These are phyloP conservation scores for Scolanthus callimorphus DNA, from an alignment of 92 coral and sea anemone genomes.

Conservation along the genomic window DNA sequence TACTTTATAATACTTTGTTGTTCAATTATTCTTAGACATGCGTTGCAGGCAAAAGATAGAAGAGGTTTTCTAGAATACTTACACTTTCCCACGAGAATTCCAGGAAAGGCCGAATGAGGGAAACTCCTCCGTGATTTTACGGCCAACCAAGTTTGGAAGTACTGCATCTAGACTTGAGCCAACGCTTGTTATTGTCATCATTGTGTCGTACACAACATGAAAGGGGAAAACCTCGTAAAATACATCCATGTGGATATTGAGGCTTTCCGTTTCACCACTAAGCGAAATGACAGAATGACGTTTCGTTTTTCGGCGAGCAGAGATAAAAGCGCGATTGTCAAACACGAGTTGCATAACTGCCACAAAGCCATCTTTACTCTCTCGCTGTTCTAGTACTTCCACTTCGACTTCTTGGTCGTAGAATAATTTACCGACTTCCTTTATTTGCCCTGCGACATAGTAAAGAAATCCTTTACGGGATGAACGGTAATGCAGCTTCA, in stretches of 20 bases:
- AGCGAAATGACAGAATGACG: conserved; percentile 79
- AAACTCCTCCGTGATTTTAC: conserved; percentile 48
- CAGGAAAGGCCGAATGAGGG: conserved; percentile 70
- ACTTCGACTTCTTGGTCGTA: conserved; percentile 68
- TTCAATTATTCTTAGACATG: too few species aligned
- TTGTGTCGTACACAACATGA: conserved; percentile 70
- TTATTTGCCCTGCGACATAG: conserved; percentile 78
- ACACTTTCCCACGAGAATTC: conserved; percentile 85
- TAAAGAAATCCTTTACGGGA: conserved; percentile 68
- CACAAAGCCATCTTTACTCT: conserved; percentile 58
- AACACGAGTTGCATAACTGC: conserved; percentile 59
- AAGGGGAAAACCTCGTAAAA: conserved; percentile 87
- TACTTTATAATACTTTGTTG: too few species aligned
- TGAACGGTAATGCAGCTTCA: conserved; percentile 80
- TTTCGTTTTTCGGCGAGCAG: conserved; percentile 61
- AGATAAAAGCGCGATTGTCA: conserved; percentile 74
- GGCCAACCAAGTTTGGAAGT: conserved; percentile 52
- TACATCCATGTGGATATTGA: conserved; percentile 74
- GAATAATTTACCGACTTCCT: conserved; percentile 71
- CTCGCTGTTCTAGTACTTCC: conserved; percentile 56
- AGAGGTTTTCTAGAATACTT: conserved; percentile 16
- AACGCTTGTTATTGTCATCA: conserved; percentile 70
- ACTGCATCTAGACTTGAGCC: conserved; percentile 68
- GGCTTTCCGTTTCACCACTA: conserved; percentile 55
- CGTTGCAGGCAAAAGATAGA: neutral